These are phyloP conservation scores for Hemistola chrysoprasaria DNA, from an alignment of 2,888 invertebrate species.

Conservation along the genomic window DNA sequence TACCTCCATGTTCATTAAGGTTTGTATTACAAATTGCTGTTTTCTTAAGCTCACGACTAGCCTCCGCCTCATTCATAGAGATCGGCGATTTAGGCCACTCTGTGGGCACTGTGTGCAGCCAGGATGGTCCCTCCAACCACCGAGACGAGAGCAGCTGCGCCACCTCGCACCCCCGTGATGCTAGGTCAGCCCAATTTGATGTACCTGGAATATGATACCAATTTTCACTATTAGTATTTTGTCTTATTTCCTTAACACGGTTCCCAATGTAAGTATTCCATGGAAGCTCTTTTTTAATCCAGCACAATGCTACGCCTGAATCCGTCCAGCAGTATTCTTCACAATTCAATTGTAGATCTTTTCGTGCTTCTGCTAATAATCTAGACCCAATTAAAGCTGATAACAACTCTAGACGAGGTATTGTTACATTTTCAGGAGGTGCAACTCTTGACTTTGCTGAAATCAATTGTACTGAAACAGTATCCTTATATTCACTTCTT, in stretches of 20 bases:
- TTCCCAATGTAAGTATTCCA: conserved; percentile 18
- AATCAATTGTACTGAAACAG: too few relatives aligned
- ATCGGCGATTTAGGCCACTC: too few relatives aligned
- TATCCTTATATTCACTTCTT: too few relatives aligned
- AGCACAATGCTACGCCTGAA: conserved; percentile 10
- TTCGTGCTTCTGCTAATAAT: background rate
- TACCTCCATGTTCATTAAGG: background rate
- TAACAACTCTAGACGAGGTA: conserved; percentile 13
- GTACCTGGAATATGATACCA: conserved; percentile 22
- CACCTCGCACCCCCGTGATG: conserved; percentile 21
- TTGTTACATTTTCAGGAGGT: conserved; percentile 10
- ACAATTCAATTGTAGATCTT: background rate
- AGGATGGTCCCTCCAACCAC: conserved; percentile 21
- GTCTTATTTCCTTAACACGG: conserved; percentile 19
- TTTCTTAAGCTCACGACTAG: background rate
- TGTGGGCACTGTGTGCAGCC: too few relatives aligned
- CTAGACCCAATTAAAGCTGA: conserved; percentile 13
- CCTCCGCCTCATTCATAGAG: background rate
- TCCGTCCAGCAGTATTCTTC: conserved; percentile 15
- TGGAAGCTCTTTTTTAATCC: conserved; percentile 14
- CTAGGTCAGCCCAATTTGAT: conserved; percentile 18
- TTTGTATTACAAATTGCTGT: background rate
- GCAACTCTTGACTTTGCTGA: conserved; percentile 7
- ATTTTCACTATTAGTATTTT: background rate
- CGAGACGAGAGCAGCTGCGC: conserved; percentile 3